phyloP scores from a whole-genome alignment of 2,888 invertebrate species.

The Sesamia inferens region DNA sequence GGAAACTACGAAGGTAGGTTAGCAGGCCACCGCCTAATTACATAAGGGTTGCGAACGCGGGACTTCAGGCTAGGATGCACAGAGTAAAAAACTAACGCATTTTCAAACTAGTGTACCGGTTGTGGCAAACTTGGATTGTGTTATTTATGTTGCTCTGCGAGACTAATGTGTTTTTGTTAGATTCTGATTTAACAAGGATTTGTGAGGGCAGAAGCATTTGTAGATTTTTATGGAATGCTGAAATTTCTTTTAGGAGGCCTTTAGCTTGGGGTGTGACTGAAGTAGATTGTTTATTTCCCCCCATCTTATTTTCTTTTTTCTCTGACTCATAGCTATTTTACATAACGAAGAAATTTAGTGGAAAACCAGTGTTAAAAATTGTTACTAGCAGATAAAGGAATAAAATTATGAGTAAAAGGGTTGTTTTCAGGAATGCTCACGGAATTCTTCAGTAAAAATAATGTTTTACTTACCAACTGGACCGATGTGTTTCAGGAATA shows the following conservation, averaged over 20 bases:
- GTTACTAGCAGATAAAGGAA: slow-evolving; percentile 32
- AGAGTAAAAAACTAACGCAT: slow-evolving; percentile 41
- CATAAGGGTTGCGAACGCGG: slow-evolving; percentile 22
- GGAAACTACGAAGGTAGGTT: slow-evolving; percentile 54
- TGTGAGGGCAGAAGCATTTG: not conserved
- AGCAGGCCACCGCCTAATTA: slow-evolving; percentile 61
- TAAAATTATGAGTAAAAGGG: slow-evolving; percentile 9
- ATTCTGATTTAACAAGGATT: not conserved
- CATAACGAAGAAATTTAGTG: slow-evolving; percentile 17
- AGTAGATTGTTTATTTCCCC: not conserved
- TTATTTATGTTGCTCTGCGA: slow-evolving; percentile 1
- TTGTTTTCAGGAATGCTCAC: slow-evolving; percentile 21
- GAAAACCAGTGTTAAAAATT: slow-evolving; percentile 27
- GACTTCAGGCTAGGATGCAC: slow-evolving; percentile 33
- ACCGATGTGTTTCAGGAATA: slow-evolving; percentile 55
- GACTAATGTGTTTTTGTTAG: slow-evolving; percentile 1
- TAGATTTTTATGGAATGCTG: not conserved
- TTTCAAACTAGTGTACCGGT: slow-evolving; percentile 10
- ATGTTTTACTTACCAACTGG: slow-evolving; percentile 71
- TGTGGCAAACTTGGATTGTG: slow-evolving; percentile 11
- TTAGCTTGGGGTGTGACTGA: not conserved
- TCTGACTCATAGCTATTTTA: not conserved
- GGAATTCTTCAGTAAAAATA: not conserved
- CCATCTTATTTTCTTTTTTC: not conserved
- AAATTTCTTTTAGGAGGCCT: too few species aligned